phyloP scores from a whole-genome alignment of 2,113 vertebrate genomes.

The Sapayoa aenigma region DNA sequence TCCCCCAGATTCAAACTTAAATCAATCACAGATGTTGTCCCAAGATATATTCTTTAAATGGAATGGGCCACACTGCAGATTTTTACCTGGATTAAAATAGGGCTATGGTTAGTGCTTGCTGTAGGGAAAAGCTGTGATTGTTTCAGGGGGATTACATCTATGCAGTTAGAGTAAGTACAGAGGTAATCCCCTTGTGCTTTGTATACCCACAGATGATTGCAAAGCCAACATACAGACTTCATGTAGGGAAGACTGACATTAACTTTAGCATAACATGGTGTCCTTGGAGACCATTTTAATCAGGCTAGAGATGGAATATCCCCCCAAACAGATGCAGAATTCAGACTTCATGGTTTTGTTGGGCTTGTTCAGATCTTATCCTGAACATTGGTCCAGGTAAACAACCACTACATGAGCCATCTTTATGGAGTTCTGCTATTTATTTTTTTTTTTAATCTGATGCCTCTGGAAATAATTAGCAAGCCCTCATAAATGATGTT shows the following conservation, averaged over 20 bases:
- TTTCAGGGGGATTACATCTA: neutral
- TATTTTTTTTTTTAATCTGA: neutral
- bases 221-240: neutral
- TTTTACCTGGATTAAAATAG: neutral
- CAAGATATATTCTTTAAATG: neutral
- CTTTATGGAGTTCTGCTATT: neutral
- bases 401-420: neutral
- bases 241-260: neutral
- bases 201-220: neutral
- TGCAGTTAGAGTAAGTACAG: neutral
- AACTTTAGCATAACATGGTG: neutral
- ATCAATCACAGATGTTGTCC: neutral
- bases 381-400: neutral
- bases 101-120: neutral
- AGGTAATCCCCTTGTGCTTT: neutral
- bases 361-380: neutral
- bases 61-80: neutral
- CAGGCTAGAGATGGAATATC: neutral
- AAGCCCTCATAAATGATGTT: neutral
- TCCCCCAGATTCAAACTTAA: neutral
- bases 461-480: conserved; percentile 22
- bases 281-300: neutral
- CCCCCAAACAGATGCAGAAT: neutral
- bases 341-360: neutral
- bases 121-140: neutral